Evolutionary conservation across 2,113 vertebrate species (phyloP), one percentile per base, ranked within the genome.

Genomic region (Tamias sibiricus): DNA sequence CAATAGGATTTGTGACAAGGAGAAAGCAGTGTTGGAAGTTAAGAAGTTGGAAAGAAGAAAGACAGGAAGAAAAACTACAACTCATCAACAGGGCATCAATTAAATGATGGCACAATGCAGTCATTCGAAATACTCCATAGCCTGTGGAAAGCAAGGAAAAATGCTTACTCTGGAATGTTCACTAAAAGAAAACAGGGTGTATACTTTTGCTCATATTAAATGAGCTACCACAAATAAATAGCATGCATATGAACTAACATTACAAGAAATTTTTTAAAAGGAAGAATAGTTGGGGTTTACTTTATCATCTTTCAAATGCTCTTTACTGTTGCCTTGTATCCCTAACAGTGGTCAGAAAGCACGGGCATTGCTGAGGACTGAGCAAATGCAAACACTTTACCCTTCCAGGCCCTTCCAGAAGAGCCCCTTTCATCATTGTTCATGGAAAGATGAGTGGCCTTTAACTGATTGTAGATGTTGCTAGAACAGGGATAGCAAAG

Each of bases 41-140:
- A 87, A 87, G 26, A 94, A 66, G 32, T 37, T 52, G 54, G 54
- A 89, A 94, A 16, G 40, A 87, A 74, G 75, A 54, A 89, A 66
- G 64, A 28, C 87, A 90, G 19, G 64, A 89, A 90, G 68, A 57
- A 79, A 75, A 93, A 1, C 26, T 17, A 26, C 42, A 9, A 19
- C 8, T 88, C n/a, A 22, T n/a, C 6, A 89, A 30, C 30, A 40
- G 8, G 19, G 14, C 37, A 69, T 49, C 37, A 87, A 90, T 80
- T 54, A 94, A 75, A 90, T 35, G 26, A 22, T 42, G 64, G 54
- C 20, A n/a, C 57, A 81, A 44, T 13, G 32, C 24, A 66, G 79
- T 14, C 62, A 37, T 72, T 68, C 88, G 69, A 95, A 82, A 68
- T 59, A 72, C 8, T 76, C 14, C 1, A 28, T 40, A 85, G 37